Conservation (phyloP, 37 sponge, comb jelly and placozoan species). For the Halisarca cf. caerulea region DNA sequence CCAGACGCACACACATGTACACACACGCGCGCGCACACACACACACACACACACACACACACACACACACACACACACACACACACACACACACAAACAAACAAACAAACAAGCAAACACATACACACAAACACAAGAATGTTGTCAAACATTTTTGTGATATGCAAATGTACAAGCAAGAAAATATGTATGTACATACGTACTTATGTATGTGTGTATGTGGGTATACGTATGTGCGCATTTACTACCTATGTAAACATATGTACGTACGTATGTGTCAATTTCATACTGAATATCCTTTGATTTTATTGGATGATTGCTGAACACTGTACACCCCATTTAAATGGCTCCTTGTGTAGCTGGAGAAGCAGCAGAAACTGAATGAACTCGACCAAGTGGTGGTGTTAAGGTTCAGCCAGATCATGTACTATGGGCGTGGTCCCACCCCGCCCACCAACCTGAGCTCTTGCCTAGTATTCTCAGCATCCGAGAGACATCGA, state of each 20-base stretch:
- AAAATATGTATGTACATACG: too few species aligned
- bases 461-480: conserved; percentile 79
- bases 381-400: conserved; percentile 95
- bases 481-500: conserved; percentile 40
- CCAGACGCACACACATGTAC: not conserved
- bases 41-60: too few species aligned
- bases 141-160: too few species aligned
- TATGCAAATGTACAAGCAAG: too few species aligned
- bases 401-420: conserved; percentile 84
- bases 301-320: not conserved
- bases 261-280: not conserved
- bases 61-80: too few species aligned
- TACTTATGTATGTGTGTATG: not conserved
- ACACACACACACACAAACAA: too few species aligned
- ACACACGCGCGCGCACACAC: not conserved
- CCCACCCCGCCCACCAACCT: conserved; percentile 53
- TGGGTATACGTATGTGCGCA: not conserved
- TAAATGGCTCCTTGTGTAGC: conserved; percentile 53
- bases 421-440: conserved; percentile 44
- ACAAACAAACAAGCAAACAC: too few species aligned
- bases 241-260: not conserved
- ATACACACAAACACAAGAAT: too few species aligned
- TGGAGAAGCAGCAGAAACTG: conserved; percentile 94
- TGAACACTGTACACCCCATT: not conserved
- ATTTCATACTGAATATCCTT: not conserved